Evolutionary conservation across 2,888 invertebrate genomes (phyloP).

Genomic region (Tuberolachnus salignus): DNA sequence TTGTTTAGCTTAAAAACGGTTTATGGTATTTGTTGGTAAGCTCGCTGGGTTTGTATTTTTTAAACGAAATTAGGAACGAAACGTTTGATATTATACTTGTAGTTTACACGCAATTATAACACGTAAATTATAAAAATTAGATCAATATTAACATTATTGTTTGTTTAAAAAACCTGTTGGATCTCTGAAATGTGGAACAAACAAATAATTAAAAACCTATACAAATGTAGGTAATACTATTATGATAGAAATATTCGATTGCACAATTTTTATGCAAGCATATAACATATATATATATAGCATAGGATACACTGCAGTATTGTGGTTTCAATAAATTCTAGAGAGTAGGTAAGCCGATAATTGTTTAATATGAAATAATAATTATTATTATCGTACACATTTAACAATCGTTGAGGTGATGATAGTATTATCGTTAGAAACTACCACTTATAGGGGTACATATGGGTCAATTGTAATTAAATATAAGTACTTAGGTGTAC

Average conservation of each 20-base stretch:
- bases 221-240: neutral
- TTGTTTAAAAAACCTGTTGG: conserved; percentile 12
- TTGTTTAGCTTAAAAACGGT: no score
- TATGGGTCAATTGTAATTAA: no score
- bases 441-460: no score
- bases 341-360: neutral
- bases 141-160: neutral
- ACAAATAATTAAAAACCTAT: conserved; percentile 16
- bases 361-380: no score
- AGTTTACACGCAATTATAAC: no score
- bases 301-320: neutral
- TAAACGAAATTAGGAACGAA: neutral
- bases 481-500: no score
- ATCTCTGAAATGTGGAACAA: neutral
- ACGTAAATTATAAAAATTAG: conserved; percentile 1
- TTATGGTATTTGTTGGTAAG: no score
- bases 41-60: neutral
- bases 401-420: no score
- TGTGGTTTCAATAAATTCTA: neutral
- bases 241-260: neutral
- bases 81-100: no score
- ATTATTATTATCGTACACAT: no score
- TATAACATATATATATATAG: no score
- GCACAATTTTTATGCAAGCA: conserved; percentile 1
- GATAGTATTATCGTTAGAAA: no score